These are phyloP conservation scores for Microctonus brassicae DNA, from an alignment of 2,888 invertebrate genomes.

Conservation along the genomic window DNA sequence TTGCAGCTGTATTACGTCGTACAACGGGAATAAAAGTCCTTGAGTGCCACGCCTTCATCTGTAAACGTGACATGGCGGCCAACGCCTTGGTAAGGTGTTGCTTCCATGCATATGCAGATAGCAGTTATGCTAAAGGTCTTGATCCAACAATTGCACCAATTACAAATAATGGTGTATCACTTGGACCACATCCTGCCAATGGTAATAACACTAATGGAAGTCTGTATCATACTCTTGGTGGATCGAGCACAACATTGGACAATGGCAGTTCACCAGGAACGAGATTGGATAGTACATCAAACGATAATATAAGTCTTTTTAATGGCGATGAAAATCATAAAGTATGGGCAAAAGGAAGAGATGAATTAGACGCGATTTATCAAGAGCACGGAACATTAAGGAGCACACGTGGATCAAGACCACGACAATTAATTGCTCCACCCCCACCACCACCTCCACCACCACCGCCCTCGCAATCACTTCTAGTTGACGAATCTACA, in stretches of 20 bases:
- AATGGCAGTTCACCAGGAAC: conserved; percentile 68
- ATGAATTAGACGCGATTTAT: conserved; percentile 81
- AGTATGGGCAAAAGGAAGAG: conserved; percentile 88
- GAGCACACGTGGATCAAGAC: conserved; percentile 74
- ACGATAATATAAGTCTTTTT: conserved; percentile 86
- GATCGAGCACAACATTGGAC: conserved; percentile 67
- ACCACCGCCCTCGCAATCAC: conserved; percentile 64
- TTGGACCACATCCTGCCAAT: conserved; percentile 50
- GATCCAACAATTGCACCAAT: conserved; percentile 64
- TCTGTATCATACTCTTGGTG: conserved; percentile 67
- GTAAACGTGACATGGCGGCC: conserved; percentile 95
- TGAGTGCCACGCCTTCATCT: conserved; percentile 99
- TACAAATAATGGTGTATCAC: conserved; percentile 53
- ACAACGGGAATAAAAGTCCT: conserved; percentile 97
- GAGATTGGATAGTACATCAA: conserved; percentile 67
- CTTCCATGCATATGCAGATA: conserved; percentile 97
- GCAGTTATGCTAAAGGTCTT: conserved; percentile 85
- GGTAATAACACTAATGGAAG: conserved; percentile 58
- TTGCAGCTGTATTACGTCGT: conserved; percentile 95
- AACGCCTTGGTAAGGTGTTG: conserved; percentile 97
- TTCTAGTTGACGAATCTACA: conserved; percentile 59
- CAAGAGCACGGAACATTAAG: conserved; percentile 73
- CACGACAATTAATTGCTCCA: conserved; percentile 88
- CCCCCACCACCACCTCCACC: conserved; percentile 79
- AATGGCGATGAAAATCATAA: conserved; percentile 96